A percentile compares a stretch with the other conserved stretches of the same genome.
Conservation (phyloP, 1,140 invertebrate genomes). For the Doryteuthis pealeii region DNA sequence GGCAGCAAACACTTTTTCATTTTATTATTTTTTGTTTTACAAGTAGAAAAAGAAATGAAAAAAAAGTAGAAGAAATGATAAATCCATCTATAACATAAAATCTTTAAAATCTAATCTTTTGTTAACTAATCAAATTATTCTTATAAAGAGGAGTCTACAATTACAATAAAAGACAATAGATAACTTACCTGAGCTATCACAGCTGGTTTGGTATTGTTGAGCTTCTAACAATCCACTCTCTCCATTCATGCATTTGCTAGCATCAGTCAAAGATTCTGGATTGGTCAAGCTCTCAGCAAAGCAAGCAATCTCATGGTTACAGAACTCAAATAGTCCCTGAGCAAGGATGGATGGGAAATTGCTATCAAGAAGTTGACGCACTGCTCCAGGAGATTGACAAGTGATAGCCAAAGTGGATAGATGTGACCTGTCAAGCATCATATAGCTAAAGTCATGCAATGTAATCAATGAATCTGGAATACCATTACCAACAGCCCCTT, state of each 20-base stretch:
- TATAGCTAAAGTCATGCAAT: conserved; percentile 46
- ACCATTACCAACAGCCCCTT: conserved; percentile 10
- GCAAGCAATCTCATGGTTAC: conserved; percentile 46
- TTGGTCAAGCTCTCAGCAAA: conserved; percentile 35
- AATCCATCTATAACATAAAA: no score
- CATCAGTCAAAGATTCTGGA: conserved; percentile 38
- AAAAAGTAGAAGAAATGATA: no score
- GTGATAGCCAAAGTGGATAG: conserved; percentile 74
- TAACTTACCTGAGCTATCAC: not conserved
- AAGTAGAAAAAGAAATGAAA: no score
- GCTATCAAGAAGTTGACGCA: conserved; percentile 75
- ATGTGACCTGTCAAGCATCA: conserved; percentile 64
- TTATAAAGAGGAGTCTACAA: no score
- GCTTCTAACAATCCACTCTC: not conserved
- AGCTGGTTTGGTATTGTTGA: conserved; percentile 11
- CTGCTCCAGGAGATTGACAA: conserved; percentile 74
- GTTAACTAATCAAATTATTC: no score
- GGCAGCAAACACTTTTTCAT: no score
- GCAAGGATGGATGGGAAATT: conserved; percentile 73
- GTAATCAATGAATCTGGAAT: conserved; percentile 19
- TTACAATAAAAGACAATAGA: no score
- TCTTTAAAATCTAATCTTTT: no score
- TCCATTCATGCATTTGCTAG: conserved; percentile 34
- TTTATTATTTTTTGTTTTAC: no score
- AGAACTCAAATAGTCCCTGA: conserved; percentile 56